Percentiles rank a stretch among this genome's conserved stretches.
Evolutionary conservation across 2,113 vertebrate species (phyloP).

Genomic region (Alligator mississippiensis): DNA sequence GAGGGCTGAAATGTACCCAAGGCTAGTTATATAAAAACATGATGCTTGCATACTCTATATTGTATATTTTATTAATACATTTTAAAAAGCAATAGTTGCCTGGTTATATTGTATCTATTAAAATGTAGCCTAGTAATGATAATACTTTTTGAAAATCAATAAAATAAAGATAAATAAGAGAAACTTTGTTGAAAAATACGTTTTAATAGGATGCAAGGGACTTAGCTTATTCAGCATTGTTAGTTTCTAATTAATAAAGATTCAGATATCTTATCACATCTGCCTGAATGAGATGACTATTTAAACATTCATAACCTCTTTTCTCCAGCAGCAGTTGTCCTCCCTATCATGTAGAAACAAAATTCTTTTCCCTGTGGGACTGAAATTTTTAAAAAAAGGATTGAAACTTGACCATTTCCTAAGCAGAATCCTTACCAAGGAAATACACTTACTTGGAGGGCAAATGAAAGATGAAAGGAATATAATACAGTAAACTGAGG

Average conservation of each 20-base stretch:
- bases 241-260: neutral
- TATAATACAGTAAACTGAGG: neutral
- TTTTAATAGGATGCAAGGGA: neutral
- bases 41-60: neutral
- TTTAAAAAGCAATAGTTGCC: neutral
- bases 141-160: neutral
- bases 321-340: neutral
- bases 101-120: neutral
- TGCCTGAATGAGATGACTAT: neutral
- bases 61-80: neutral
- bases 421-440: neutral
- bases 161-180: neutral
- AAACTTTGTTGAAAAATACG: neutral
- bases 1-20: neutral
- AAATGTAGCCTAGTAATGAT: neutral
- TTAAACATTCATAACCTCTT: neutral
- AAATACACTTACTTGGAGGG: neutral
- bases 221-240: neutral
- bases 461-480: neutral
- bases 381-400: neutral
- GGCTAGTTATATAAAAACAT: neutral
- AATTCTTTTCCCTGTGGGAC: neutral
- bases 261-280: neutral
- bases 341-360: neutral
- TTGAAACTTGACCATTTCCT: neutral